Evolutionary conservation across 2,113 vertebrate species (phyloP).

Genomic region (Prunella fulvescens): DNA sequence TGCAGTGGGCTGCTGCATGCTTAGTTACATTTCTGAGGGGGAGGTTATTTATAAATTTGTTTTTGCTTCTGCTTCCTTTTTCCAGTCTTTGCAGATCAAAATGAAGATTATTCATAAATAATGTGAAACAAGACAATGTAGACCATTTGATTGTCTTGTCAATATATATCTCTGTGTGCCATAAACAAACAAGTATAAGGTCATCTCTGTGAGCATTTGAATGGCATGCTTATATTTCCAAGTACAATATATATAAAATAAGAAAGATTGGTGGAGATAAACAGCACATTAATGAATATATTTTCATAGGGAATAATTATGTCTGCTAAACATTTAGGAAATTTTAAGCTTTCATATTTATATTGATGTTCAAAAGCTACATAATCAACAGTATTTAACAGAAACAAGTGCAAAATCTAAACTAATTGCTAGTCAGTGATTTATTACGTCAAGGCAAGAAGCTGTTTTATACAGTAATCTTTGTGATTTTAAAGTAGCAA

Average conservation of each 20-base stretch:
- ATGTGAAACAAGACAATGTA: background rate
- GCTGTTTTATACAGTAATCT: background rate
- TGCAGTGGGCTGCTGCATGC: background rate
- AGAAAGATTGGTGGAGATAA: background rate
- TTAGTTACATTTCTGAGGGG: background rate
- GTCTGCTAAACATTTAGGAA: background rate
- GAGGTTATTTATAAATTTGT: background rate
- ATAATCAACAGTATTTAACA: background rate
- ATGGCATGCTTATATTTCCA: background rate
- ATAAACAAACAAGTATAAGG: background rate
- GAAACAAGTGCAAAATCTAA: background rate
- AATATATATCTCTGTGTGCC: fast-evolving
- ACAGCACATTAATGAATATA: fast-evolving
- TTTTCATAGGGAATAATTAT: background rate
- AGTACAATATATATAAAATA: background rate
- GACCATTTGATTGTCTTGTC: background rate
- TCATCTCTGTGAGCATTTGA: background rate
- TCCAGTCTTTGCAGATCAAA: background rate
- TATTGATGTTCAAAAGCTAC: background rate
- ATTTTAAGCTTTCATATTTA: background rate
- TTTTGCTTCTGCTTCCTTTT: background rate
- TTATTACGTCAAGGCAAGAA: background rate
- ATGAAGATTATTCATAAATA: background rate
- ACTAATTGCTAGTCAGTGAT: background rate
- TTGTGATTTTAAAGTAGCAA: background rate